phyloP scores from a whole-genome alignment of 2,113 vertebrate species.

The Apus apus region DNA sequence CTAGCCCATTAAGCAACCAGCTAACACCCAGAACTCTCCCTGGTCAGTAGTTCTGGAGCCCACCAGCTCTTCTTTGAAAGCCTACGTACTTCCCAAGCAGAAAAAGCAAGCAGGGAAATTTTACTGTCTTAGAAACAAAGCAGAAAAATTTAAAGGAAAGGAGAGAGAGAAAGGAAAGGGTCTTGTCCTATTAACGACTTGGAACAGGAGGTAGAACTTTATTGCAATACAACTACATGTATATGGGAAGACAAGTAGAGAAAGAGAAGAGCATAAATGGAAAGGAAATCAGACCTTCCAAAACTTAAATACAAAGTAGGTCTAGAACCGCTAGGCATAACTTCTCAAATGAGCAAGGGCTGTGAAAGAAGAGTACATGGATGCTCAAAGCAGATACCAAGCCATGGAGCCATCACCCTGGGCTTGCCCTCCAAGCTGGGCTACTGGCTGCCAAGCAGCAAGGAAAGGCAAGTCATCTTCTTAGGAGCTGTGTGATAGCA shows the following conservation, averaged over 20 bases:
- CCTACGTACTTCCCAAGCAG: background rate
- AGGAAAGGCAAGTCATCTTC: background rate
- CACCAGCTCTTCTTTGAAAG: background rate
- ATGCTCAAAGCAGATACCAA: background rate
- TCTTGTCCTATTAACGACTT: background rate
- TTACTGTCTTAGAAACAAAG: background rate
- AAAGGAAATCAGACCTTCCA: background rate
- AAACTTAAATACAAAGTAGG: background rate
- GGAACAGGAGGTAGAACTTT: background rate
- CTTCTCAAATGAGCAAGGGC: background rate
- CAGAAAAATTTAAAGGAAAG: background rate
- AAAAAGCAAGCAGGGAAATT: background rate
- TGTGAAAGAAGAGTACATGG: background rate
- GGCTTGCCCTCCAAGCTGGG: rapidly evolving
- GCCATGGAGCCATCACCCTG: background rate
- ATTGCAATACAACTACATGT: background rate
- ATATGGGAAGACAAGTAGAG: background rate
- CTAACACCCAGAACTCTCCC: background rate
- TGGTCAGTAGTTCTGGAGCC: background rate
- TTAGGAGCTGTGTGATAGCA: background rate
- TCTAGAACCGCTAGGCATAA: background rate
- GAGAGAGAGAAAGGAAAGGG: background rate
- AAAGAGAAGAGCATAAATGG: background rate
- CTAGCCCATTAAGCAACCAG: background rate
- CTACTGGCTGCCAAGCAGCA: background rate